A percentile compares a stretch with the other conserved stretches of the same genome.
Conservation (phyloP, 1,140 invertebrate genomes). For the Tetragonula clypearis region DNA sequence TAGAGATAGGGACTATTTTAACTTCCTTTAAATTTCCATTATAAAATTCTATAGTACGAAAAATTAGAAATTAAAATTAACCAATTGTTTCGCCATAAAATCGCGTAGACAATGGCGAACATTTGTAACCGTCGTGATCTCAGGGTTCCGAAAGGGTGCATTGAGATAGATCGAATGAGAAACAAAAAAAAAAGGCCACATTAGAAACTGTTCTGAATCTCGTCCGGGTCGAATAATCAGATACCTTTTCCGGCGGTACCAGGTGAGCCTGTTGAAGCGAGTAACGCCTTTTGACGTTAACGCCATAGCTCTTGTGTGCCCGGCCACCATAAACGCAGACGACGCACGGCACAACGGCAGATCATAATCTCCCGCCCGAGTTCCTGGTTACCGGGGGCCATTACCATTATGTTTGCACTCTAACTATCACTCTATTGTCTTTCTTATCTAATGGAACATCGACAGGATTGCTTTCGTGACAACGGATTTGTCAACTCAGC, state of each 20-base stretch:
- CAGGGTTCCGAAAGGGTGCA: not conserved
- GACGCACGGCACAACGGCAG: conserved; percentile 64
- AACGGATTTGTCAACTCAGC: conserved; percentile 37
- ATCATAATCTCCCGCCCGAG: conserved; percentile 70
- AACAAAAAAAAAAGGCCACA: conserved; percentile 58
- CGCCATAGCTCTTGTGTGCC: conserved; percentile 63
- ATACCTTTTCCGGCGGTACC: conserved; percentile 56
- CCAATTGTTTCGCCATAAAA: not conserved
- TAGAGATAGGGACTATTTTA: too few species aligned
- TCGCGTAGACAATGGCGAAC: not conserved
- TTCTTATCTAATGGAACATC: conserved; percentile 55
- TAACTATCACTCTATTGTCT: conserved; percentile 65
- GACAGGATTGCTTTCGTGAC: not conserved
- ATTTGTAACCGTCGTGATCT: not conserved
- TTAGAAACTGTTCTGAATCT: conserved; percentile 68
- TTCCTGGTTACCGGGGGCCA: conserved; percentile 66
- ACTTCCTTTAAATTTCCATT: too few species aligned
- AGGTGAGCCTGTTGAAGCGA: conserved; percentile 70
- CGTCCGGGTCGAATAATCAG: conserved; percentile 58
- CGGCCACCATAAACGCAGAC: conserved; percentile 61
- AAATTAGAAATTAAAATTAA: not conserved
- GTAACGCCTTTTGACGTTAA: conserved; percentile 74
- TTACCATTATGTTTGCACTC: conserved; percentile 69
- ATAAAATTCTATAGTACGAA: too few species aligned
- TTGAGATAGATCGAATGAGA: conserved; percentile 38